Evolutionary conservation across 2,797 vertebrate genomes (phyloP).

Genomic region (Rhinatrema bivittatum): DNA sequence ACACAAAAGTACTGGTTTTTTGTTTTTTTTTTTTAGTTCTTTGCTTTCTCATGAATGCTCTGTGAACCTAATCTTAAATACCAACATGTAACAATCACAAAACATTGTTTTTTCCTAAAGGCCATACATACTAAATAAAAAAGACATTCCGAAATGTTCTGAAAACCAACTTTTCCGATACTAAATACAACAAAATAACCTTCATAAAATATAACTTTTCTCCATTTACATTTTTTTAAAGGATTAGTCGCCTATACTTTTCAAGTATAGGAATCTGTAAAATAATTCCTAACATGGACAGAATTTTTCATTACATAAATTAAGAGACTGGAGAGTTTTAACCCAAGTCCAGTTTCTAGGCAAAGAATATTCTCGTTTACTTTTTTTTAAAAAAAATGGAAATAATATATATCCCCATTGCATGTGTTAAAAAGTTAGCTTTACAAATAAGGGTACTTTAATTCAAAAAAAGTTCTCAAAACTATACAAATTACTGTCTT

Average conservation of each 20-base stretch:
- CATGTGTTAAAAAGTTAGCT: slow-evolving; percentile 80
- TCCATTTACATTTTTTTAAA: slow-evolving; percentile 83
- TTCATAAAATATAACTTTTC: slow-evolving; percentile 92
- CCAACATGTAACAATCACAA: slow-evolving; percentile 68
- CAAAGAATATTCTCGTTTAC: slow-evolving; percentile 73
- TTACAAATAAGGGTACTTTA: slow-evolving; percentile 85
- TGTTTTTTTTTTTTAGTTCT: no score
- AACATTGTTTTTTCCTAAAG: slow-evolving; percentile 76
- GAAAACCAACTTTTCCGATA: slow-evolving; percentile 85
- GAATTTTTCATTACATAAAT: slow-evolving; percentile 73
- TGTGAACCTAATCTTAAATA: slow-evolving; percentile 70
- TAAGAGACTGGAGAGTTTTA: slow-evolving; percentile 90
- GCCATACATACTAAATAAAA: slow-evolving; percentile 85
- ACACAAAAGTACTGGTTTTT: slow-evolving; percentile 51
- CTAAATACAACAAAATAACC: slow-evolving; percentile 92
- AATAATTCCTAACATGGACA: slow-evolving; percentile 74
- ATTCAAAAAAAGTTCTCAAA: slow-evolving; percentile 74
- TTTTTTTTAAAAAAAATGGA: slow-evolving; percentile 79
- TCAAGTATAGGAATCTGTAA: slow-evolving; percentile 74
- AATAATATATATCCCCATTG: slow-evolving; percentile 71
- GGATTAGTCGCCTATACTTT: slow-evolving; percentile 72
- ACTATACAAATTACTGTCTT: slow-evolving; percentile 96
- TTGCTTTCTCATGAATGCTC: slow-evolving; percentile 63
- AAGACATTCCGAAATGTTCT: slow-evolving; percentile 88
- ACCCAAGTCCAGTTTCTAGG: slow-evolving; percentile 86